These are phyloP conservation scores for Tenebrio molitor DNA, from an alignment of 1,140 invertebrate species.

Conservation along the genomic window DNA sequence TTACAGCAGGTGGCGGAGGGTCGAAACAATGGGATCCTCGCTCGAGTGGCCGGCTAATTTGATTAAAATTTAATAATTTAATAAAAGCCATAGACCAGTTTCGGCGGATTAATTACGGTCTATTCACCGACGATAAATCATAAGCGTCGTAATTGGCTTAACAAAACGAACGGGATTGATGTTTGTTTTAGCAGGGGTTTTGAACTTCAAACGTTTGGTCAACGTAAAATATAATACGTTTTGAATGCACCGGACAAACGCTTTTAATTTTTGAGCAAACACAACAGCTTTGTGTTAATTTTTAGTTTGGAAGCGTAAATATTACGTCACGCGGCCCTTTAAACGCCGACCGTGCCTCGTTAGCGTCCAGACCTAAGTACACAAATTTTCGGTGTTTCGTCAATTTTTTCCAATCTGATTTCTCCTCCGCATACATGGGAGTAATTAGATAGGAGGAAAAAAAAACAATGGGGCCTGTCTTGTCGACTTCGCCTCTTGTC, in stretches of 20 bases:
- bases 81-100: constrained; percentile 43
- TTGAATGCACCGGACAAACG: constrained; percentile 36
- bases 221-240: constrained; percentile 38
- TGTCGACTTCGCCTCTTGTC: background rate
- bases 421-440: constrained; percentile 3
- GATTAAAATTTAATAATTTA: constrained; percentile 48
- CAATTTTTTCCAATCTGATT: constrained; percentile 33
- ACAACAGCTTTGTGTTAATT: constrained; percentile 35
- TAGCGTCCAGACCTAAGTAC: constrained; percentile 15
- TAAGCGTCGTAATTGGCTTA: constrained; percentile 47
- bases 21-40: background rate
- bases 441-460: background rate
- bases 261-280: constrained; percentile 33
- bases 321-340: constrained; percentile 21
- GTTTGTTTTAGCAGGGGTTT: constrained; percentile 36
- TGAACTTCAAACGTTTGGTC: constrained; percentile 38
- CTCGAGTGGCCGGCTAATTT: constrained; percentile 30
- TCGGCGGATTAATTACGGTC: constrained; percentile 45
- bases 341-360: constrained; percentile 10
- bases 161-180: constrained; percentile 43
- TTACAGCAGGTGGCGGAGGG: constrained; percentile 13
- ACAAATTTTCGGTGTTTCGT: background rate
- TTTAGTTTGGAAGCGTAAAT: constrained; percentile 20
- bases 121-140: constrained; percentile 46
- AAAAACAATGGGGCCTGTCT: constrained; percentile 5